Percentiles rank a stretch among this genome's conserved stretches.
Conservation (phyloP, 2,797 vertebrate genomes). For the Ctenopoma multispine region DNA sequence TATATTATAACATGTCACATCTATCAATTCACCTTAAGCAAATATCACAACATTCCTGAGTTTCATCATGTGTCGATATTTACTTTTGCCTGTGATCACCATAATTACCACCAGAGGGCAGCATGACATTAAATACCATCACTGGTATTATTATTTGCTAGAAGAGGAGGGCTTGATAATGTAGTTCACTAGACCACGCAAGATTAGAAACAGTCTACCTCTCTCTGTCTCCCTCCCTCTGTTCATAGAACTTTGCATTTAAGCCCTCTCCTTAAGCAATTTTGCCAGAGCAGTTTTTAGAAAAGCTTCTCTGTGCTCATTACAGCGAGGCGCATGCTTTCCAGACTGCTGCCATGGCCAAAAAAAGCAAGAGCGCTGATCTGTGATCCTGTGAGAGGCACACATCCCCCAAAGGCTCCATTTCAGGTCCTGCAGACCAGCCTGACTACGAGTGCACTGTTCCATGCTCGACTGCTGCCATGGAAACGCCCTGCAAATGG, state of each 20-base stretch:
- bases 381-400: conserved; percentile 66
- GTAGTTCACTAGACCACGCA: conserved; percentile 72
- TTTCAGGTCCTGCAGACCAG: conserved; percentile 75
- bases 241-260: conserved; percentile 42
- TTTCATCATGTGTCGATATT: conserved; percentile 44
- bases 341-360: conserved; percentile 61
- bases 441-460: conserved; percentile 70
- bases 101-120: conserved; percentile 76
- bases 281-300: conserved; percentile 58
- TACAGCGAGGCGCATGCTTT: conserved; percentile 54
- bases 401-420: conserved; percentile 67
- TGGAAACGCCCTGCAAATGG: conserved; percentile 82
- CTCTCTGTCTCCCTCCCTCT: conserved; percentile 13
- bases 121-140: conserved; percentile 27
- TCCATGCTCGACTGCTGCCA: conserved; percentile 77
- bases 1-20: neutral
- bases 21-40: neutral
- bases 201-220: conserved; percentile 69
- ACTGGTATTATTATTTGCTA: conserved; percentile 54
- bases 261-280: conserved; percentile 44
- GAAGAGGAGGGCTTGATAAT: conserved; percentile 53
- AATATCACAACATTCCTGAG: conserved; percentile 36
- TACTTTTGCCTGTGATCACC: conserved; percentile 10
- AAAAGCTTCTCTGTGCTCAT: conserved; percentile 56
- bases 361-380: conserved; percentile 63